Evolutionary conservation across 2,888 invertebrate species (phyloP), one percentile per base, ranked within the genome.

Genomic region (Apodemia mormo): DNA sequence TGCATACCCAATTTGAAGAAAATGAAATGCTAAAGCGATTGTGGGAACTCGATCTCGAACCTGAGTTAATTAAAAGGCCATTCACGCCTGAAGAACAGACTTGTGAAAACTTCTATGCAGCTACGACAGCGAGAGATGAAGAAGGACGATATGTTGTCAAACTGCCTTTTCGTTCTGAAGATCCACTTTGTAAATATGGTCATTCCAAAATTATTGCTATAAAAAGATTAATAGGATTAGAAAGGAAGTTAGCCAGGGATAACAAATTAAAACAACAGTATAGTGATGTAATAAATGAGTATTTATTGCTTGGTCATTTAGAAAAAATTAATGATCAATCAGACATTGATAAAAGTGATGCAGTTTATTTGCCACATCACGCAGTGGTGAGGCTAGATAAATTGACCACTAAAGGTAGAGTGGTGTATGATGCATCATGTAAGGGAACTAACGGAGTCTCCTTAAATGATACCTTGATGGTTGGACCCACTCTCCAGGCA

Each of bases 401-500:
- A 43, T 5, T 61, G 9, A 22, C 22, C 10, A 49, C 12, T 54
- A 58, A 45, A 56, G 10, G 40, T 7, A 65, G 68, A 68, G 10
- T 67, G 49, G 40, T 70, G n/a, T 70, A 71, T 37, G 72, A 77
- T 70, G 76, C 74, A 7, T 78, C 77, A 4, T 69, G 72, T 6
- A 72, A 70, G 29, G 70, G 71, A 58, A 54, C 3, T 68, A 76
- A 64, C 56, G 56, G 75, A n/a, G 68, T 69, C 0, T 76, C 78
- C 14, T 68, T 81, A 6, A 80, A 80, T 68, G 75, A 78, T 43
- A 67, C 58, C 2, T 58, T 80, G n/a, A 56, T 78, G 67, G 70
- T 76, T 2, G 80, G 79, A 9, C 77, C 79, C 12, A 71, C 68
- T 1, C 69, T 79, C n/a, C 80, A 81, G 73, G 70, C 77, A 8